Conservation (phyloP, 2,888 invertebrate species). For the Epirrhoe alternata region DNA sequence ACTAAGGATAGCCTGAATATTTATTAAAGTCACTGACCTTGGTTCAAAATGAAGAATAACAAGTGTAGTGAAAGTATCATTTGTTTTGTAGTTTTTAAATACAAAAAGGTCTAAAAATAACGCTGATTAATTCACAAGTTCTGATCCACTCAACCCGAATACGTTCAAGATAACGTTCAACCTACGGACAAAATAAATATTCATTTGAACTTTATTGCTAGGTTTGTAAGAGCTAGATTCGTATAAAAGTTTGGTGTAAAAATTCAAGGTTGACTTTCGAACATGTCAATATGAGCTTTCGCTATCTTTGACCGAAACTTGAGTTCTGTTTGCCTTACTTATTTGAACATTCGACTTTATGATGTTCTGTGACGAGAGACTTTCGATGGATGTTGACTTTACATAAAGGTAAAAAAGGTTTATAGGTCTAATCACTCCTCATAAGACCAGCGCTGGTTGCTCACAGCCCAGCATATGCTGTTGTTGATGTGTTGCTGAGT, state of each 20-base stretch:
- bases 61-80: background rate
- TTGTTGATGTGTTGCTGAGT: too few relatives aligned
- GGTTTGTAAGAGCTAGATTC: slow-evolving; percentile 51
- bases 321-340: slow-evolving; percentile 74
- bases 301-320: slow-evolving; percentile 78
- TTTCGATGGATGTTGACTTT: slow-evolving; percentile 56
- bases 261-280: slow-evolving; percentile 68
- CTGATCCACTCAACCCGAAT: slow-evolving; percentile 72
- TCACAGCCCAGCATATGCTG: too few relatives aligned
- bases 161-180: slow-evolving; percentile 70
- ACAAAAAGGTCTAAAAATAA: background rate
- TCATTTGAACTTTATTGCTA: slow-evolving; percentile 37
- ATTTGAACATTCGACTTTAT: slow-evolving; percentile 68
- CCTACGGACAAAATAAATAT: slow-evolving; percentile 61
- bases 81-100: background rate
- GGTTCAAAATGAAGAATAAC: background rate
- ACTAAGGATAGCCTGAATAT: background rate
- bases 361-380: slow-evolving; percentile 53
- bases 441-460: too few relatives aligned
- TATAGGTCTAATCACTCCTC: too few relatives aligned
- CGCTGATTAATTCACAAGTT: slow-evolving; percentile 44
- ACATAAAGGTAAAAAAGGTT: slow-evolving; percentile 35
- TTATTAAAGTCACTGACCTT: background rate
- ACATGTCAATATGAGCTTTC: slow-evolving; percentile 83
- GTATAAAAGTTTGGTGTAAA: slow-evolving; percentile 39